Percentiles rank a stretch among this genome's conserved stretches.
These are phyloP conservation scores for Rhizoglyphus robini DNA, from an alignment of 1,140 invertebrate species.

Conservation along the genomic window DNA sequence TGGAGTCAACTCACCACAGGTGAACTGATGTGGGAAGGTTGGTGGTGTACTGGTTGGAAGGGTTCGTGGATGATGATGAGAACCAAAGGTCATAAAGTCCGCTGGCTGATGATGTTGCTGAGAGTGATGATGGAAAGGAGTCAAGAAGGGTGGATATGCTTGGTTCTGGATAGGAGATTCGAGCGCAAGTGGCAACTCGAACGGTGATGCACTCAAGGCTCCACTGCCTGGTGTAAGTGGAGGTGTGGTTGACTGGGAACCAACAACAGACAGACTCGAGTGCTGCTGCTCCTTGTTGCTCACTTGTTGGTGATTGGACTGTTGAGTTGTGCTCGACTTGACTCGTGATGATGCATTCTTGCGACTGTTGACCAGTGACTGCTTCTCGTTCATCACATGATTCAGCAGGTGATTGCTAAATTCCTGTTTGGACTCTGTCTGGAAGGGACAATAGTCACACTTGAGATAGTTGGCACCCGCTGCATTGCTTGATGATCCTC, in stretches of 20 bases:
- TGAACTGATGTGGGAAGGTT: neutral
- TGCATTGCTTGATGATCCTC: too few relatives aligned
- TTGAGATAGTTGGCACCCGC: slow-evolving; percentile 24
- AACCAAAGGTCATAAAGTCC: too few relatives aligned
- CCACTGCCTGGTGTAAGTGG: too few relatives aligned
- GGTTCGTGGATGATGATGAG: too few relatives aligned
- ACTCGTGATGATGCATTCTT: neutral
- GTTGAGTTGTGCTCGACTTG: neutral
- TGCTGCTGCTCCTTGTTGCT: too few relatives aligned
- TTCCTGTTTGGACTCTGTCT: slow-evolving; percentile 30
- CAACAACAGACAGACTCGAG: too few relatives aligned
- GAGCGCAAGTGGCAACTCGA: neutral
- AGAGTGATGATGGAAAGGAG: too few relatives aligned
- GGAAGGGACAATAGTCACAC: slow-evolving; percentile 37
- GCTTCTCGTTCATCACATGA: slow-evolving; percentile 34
- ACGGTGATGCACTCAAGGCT: too few relatives aligned
- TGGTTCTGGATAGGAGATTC: neutral
- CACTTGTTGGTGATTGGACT: neutral
- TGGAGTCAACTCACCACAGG: neutral
- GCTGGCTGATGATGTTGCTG: too few relatives aligned
- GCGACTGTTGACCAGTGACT: slow-evolving; percentile 29
- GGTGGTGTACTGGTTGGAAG: neutral
- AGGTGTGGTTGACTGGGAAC: neutral
- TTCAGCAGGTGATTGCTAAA: slow-evolving; percentile 35
- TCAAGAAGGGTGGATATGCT: too few relatives aligned